These are phyloP conservation scores for Ahaetulla prasina DNA, from an alignment of 2,113 vertebrate genomes.

Conservation along the genomic window DNA sequence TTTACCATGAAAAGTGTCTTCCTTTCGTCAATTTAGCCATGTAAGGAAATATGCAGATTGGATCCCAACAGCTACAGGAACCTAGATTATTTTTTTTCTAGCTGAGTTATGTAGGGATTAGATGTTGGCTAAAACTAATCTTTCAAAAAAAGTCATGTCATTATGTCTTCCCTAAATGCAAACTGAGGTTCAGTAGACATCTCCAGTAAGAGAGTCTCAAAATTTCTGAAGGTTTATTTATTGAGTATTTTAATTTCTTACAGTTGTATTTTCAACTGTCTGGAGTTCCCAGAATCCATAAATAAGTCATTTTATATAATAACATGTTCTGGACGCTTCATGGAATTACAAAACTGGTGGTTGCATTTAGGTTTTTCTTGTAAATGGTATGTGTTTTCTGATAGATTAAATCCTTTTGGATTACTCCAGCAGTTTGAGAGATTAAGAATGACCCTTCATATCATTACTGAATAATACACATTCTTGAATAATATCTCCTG, in stretches of 20 bases:
- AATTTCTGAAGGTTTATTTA: not conserved
- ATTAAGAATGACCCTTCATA: too few species aligned
- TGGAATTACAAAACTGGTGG: not conserved
- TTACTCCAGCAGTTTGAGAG: too few species aligned
- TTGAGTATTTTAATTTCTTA: not conserved
- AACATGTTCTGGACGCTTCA: not conserved
- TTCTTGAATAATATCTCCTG: too few species aligned
- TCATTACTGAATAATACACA: too few species aligned
- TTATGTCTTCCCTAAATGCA: too few species aligned
- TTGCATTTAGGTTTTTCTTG: not conserved
- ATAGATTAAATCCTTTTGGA: too few species aligned
- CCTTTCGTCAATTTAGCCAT: not conserved
- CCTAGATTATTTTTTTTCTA: too few species aligned
- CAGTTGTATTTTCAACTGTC: not conserved
- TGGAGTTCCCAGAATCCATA: not conserved
- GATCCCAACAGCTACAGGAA: too few species aligned
- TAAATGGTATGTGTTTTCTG: too few species aligned
- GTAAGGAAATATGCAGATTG: too few species aligned
- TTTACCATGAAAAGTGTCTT: not conserved
- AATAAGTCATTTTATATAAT: not conserved
- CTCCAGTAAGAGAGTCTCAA: not conserved
- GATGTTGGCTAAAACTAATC: not conserved
- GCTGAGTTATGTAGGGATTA: not conserved
- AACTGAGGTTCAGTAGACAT: not conserved
- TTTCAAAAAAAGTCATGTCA: not conserved